Evolutionary conservation across 2,888 invertebrate species (phyloP), one percentile per base, ranked within the genome.

Genomic region (Danaus chrysippus): DNA sequence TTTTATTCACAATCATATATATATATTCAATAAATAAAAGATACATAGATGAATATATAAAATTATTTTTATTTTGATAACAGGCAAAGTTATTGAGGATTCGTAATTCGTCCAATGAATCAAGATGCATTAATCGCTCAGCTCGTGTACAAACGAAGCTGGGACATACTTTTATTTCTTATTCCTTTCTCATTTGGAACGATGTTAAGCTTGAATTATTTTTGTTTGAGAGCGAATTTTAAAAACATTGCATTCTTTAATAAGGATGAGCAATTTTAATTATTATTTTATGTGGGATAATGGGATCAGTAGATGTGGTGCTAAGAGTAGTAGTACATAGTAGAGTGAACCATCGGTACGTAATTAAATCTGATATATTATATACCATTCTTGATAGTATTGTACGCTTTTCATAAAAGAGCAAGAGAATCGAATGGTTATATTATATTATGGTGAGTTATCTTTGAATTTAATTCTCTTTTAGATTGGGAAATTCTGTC

Each of bases 51-150:
- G 58, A 58, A 49, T 17, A 12, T 49, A 61, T 59, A 62, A 62
- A 65, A 62, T 62, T 62, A 67, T 62, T 55, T 60, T 62, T 62
- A 67, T 62, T 55, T 60, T 62, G 56, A 59, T 56, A 42, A 61
- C 17, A 58, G 61, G 54, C 62, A 13, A 34, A 46, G 62, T 60
- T 60, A 58, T 58, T 64, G 42, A 53, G 19, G 44, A 55, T 59
- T 58, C 62, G 64, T 64, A 66, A 66, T 62, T 56, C 64, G 66
- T 62, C 13, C 62, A 53, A 63, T 66, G 56, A 58, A 53, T 34
- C 59, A 55, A 56, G 64, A 66, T 66, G 66, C 64, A 58, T 64
- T 58, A 60, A 58, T 54, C 62, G 57, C 46, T 41, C 61, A 59
- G 64, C 66, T 60, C 54, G 58, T 58, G 58, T 66, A 60, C 58